Conservation (phyloP, 2,888 invertebrate genomes). For the Rambutsinella grinnellia region DNA sequence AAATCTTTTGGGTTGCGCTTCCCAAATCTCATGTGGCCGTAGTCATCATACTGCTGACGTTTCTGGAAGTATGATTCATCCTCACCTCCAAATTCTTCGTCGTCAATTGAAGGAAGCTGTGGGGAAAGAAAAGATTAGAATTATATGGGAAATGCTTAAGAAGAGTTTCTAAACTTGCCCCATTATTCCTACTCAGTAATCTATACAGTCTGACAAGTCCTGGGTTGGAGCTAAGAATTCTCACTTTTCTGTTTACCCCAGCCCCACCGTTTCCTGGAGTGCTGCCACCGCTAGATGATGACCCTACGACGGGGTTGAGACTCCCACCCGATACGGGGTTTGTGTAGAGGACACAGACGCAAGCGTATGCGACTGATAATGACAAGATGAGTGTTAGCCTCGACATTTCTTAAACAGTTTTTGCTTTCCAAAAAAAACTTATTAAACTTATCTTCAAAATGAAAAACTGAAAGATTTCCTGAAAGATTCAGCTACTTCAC, state of each 20-base stretch:
- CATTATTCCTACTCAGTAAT: slow-evolving; percentile 4
- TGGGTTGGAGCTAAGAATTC: slow-evolving; percentile 16
- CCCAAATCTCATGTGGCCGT: slow-evolving; percentile 65
- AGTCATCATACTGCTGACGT: slow-evolving; percentile 61
- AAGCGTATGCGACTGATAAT: not conserved
- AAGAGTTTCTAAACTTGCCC: not conserved
- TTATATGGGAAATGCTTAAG: not conserved
- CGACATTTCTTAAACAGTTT: not conserved
- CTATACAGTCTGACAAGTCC: slow-evolving; percentile 6
- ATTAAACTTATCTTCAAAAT: not conserved
- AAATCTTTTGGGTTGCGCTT: slow-evolving; percentile 60
- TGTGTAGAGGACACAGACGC: not conserved
- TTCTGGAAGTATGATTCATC: slow-evolving; percentile 57
- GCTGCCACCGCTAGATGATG: not conserved
- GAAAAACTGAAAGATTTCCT: not conserved
- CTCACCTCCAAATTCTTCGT: slow-evolving; percentile 35
- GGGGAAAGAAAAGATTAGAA: not conserved
- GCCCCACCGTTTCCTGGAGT: not conserved
- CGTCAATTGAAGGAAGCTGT: slow-evolving; percentile 14
- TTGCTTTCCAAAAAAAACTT: no score
- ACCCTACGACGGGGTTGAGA: not conserved
- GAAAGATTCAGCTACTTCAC: not conserved
- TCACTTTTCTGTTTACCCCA: slow-evolving; percentile 12
- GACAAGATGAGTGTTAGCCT: not conserved
- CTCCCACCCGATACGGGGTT: not conserved